Evolutionary conservation across 2,888 invertebrate genomes (phyloP), one percentile per base, ranked within the genome.

Genomic region (Rhopalosiphum nymphaeae): DNA sequence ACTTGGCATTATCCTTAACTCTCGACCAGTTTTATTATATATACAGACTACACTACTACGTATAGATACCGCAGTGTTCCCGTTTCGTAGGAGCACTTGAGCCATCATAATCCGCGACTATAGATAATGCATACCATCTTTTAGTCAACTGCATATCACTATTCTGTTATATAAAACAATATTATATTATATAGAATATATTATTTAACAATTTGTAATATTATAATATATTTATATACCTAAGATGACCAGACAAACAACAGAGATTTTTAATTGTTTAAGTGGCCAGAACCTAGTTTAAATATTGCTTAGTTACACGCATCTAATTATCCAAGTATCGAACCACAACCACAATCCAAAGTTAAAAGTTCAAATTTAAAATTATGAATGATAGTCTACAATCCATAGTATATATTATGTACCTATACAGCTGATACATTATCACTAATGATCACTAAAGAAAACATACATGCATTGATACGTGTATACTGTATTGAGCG

Each of bases 1-100:
- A 91, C 84, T 91, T 91, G 91, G 91, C 91, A 91, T 84, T 84
- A 49, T 78, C 46, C 36, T 78, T 36, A 78, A 36, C 78, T 36
- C 36, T 36, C 78, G 78, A 42, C 78, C 36, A 78, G 78, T 78
- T 36, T 36, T 78, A 78, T 78, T 36, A 78, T 36, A 36, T 36
- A 36, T 78, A 21, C 36, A 16, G 67, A 67, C 61, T n/a, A 67
- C 13, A 53, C 44, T 46, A 46, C 44, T 13, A 53, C 49, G 44
- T 53, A 53, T 0, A 36, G 36, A 67, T 67, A 67, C 67, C 36
- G 36, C 67, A 67, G 67, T 67, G 67, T 67, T 67, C n/a, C 67
- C 7, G 67, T 67, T 78, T 78, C 2, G 21, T 78, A 36, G 78
- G 36, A 21, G 78, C 36, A 78, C 78, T 78, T 78, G 21, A 36